A percentile compares a stretch with the other conserved stretches of the same genome.
These are phyloP conservation scores for Sebastolobus altivelis DNA, from an alignment of 2,797 vertebrate species.

Conservation along the genomic window DNA sequence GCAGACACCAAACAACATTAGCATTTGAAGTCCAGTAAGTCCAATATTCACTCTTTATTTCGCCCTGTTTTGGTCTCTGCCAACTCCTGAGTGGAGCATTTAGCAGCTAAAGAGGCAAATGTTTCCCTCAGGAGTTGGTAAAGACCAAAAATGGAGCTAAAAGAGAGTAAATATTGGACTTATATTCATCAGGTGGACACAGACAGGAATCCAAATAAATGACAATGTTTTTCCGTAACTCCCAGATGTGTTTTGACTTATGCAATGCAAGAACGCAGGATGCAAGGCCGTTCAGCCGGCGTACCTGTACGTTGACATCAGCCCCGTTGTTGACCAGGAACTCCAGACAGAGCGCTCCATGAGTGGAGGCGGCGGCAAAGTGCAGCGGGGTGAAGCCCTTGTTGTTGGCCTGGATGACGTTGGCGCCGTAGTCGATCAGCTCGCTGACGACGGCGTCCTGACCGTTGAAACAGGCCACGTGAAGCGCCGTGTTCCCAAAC, in stretches of 20 bases:
- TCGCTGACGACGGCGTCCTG: conserved; percentile 96
- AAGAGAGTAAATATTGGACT: not conserved
- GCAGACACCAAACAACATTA: no score
- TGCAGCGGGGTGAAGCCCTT: conserved; percentile 97
- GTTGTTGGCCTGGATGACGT: conserved; percentile 96
- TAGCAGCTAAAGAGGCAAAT: no score
- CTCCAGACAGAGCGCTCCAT: conserved; percentile 95
- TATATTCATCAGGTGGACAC: not conserved
- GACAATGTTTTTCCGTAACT: not conserved
- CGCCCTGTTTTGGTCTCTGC: not conserved
- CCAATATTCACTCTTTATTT: not conserved
- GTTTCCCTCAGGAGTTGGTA: no score
- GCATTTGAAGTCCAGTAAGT: no score
- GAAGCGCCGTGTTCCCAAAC: conserved; percentile 96
- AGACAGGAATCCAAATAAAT: not conserved
- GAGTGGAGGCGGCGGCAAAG: conserved; percentile 95
- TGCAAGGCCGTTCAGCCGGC: not conserved
- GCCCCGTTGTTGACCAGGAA: conserved; percentile 96
- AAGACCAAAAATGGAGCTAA: not conserved
- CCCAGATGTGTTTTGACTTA: not conserved
- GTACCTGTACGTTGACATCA: conserved; percentile 96
- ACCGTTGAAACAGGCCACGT: conserved; percentile 96
- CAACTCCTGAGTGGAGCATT: no score
- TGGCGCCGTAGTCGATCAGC: conserved; percentile 96
- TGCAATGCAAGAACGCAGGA: no score